These are phyloP conservation scores for Arrhamphus sclerolepis DNA, from an alignment of 2,797 vertebrate genomes.

Conservation along the genomic window DNA sequence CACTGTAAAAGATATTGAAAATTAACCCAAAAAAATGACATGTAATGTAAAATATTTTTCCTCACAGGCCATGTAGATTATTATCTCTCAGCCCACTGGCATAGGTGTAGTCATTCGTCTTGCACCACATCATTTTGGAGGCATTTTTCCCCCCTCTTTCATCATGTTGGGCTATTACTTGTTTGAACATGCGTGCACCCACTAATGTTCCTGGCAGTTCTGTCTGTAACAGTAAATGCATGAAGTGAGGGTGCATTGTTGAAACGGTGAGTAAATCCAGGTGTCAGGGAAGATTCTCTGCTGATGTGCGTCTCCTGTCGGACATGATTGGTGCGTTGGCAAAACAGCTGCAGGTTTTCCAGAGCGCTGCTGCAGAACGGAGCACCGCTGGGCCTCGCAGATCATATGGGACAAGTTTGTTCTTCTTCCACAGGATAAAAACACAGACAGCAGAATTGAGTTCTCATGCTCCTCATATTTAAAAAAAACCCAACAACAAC, in stretches of 20 bases:
- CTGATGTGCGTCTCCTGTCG: no score
- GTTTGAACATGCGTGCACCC: constrained; percentile 5
- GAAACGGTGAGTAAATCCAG: neutral
- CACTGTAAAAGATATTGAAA: neutral
- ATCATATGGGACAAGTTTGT: no score
- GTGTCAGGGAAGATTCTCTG: neutral
- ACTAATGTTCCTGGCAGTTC: neutral
- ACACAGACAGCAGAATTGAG: no score
- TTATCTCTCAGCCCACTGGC: constrained; percentile 7
- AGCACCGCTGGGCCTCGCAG: no score
- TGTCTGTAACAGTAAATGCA: neutral
- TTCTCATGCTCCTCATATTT: no score
- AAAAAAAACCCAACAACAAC: no score
- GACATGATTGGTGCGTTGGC: no score
- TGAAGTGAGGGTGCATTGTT: no score
- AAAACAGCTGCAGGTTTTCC: no score
- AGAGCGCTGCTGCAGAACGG: no score
- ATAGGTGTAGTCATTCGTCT: constrained; percentile 17
- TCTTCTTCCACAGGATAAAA: no score
- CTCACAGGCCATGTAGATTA: neutral
- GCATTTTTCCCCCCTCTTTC: constrained; percentile 7
- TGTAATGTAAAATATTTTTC: constrained; percentile 3
- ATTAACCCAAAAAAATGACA: no score
- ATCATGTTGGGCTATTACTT: constrained; percentile 4
- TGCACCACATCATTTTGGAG: constrained; percentile 12